phyloP scores from a whole-genome alignment of 64 coral and sea anemone genomes.

The Pachyseris speciosa region DNA sequence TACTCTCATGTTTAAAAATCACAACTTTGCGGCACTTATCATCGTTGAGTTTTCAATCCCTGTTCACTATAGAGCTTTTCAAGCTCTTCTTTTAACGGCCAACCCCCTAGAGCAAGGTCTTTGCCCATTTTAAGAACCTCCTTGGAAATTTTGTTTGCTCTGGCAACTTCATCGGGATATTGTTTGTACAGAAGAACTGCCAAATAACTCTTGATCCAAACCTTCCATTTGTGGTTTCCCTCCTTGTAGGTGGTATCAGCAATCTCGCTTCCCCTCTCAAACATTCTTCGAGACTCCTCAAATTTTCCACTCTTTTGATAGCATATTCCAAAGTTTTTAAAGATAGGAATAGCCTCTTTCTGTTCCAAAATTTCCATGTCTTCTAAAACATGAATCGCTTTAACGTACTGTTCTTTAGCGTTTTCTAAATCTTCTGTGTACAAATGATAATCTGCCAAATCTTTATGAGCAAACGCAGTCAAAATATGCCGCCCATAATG shows the following conservation, averaged over 20 bases:
- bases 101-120: slow-evolving; percentile 12
- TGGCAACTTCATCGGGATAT: too few relatives aligned
- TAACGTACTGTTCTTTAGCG: slow-evolving; percentile 23
- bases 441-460: slow-evolving; percentile 45
- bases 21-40: too few relatives aligned
- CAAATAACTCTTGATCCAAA: too few relatives aligned
- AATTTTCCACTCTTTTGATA: not conserved
- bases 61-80: too few relatives aligned
- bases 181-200: too few relatives aligned
- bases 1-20: too few relatives aligned
- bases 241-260: slow-evolving; percentile 39
- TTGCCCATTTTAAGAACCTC: slow-evolving; percentile 42
- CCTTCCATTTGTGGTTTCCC: too few relatives aligned
- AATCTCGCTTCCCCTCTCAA: slow-evolving; percentile 2
- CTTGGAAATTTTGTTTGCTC: slow-evolving; percentile 19
- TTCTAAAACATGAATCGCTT: slow-evolving; percentile 53
- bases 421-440: not conserved
- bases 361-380: too few relatives aligned
- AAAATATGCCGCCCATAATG: slow-evolving; percentile 34
- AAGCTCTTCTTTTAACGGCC: too few relatives aligned
- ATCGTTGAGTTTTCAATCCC: too few relatives aligned
- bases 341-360: slow-evolving; percentile 38
- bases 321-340: slow-evolving; percentile 64
- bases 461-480: slow-evolving; percentile 58
- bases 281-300: not conserved